Conservation (phyloP, 2,888 invertebrate species). For the Melanostoma scalare region DNA sequence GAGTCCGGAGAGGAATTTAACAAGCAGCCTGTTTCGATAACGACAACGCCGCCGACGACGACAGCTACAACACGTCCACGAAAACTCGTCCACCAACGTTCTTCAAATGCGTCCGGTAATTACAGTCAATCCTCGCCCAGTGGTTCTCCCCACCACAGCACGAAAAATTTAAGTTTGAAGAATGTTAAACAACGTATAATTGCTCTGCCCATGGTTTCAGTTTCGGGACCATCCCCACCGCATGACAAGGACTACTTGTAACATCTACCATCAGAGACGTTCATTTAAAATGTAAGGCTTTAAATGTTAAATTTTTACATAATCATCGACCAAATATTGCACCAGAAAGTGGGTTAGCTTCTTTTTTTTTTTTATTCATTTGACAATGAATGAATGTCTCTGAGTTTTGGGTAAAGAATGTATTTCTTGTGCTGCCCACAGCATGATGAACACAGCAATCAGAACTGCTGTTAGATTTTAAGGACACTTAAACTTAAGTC, state of each 20-base stretch:
- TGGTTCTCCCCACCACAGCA: constrained; percentile 78
- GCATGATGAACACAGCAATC: constrained; percentile 9
- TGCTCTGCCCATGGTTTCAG: constrained; percentile 88
- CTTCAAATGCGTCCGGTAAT: constrained; percentile 77
- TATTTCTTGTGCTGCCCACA: constrained; percentile 24
- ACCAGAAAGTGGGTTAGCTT: constrained; percentile 22
- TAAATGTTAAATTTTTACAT: constrained; percentile 18
- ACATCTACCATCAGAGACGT: constrained; percentile 82
- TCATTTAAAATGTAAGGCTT: constrained; percentile 79
- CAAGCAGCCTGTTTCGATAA: constrained; percentile 68
- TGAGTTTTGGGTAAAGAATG: constrained; percentile 31
- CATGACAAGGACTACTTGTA: constrained; percentile 85
- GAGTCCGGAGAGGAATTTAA: constrained; percentile 69
- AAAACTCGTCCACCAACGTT: constrained; percentile 79
- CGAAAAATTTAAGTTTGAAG: constrained; percentile 77
- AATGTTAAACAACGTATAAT: constrained; percentile 77
- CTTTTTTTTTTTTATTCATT: constrained; percentile 22
- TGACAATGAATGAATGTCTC: constrained; percentile 71
- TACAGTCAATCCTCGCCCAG: constrained; percentile 74
- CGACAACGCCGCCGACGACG: constrained; percentile 62
- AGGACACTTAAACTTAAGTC: constrained; percentile 46
- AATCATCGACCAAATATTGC: constrained; percentile 48
- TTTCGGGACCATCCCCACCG: constrained; percentile 91
- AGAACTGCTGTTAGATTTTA: no score
- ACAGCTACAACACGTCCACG: constrained; percentile 74